These are phyloP conservation scores for Barnardius zonarius DNA, from an alignment of 2,113 vertebrate species.

Conservation along the genomic window DNA sequence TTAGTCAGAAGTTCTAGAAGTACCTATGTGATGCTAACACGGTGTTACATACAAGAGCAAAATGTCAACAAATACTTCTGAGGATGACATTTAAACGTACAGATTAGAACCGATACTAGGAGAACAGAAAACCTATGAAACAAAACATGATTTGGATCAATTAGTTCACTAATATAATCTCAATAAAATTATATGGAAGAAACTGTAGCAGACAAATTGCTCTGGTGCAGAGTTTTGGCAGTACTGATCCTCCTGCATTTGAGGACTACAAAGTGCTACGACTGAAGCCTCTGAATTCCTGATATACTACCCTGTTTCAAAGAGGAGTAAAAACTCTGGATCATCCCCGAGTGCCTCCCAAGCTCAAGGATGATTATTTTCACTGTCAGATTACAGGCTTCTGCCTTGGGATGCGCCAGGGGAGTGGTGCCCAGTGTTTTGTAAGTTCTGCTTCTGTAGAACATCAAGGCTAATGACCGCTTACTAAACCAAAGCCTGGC, in stretches of 20 bases:
- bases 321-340: neutral
- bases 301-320: neutral
- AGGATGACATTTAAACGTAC: neutral
- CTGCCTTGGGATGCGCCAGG: neutral
- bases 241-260: neutral
- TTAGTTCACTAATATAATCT: neutral
- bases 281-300: neutral
- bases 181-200: neutral
- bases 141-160: neutral
- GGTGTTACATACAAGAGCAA: neutral
- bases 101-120: neutral
- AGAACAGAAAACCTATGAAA: neutral
- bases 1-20: neutral
- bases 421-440: neutral
- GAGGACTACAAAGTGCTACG: neutral
- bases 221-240: neutral
- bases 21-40: rapidly evolving
- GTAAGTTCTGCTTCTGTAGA: neutral
- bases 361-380: neutral
- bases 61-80: neutral
- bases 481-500: neutral
- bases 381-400: neutral
- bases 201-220: neutral
- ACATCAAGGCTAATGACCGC: neutral
- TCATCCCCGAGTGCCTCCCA: neutral